A percentile compares a stretch with the other conserved stretches of the same genome.
Evolutionary conservation across 37 sponge, comb jelly and placozoan genomes (phyloP).

Genomic region (Amphimedon queenslandica): DNA sequence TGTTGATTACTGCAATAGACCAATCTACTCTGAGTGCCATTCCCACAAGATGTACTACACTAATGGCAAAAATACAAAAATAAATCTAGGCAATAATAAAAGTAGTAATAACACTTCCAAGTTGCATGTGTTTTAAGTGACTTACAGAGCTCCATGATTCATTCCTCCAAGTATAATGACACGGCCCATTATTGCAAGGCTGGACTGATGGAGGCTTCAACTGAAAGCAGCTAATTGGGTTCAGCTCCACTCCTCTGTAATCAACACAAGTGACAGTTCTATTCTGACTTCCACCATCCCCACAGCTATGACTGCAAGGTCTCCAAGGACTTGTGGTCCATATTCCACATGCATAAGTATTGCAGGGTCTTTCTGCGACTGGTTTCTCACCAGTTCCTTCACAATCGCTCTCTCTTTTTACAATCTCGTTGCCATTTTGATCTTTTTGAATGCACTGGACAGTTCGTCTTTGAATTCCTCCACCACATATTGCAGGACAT

Average conservation of each 20-base stretch:
- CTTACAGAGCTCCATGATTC: slow-evolving; percentile 22
- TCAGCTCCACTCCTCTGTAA: neutral
- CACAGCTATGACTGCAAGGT: slow-evolving; percentile 22
- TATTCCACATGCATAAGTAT: slow-evolving; percentile 1
- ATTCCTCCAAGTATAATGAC: slow-evolving; percentile 2
- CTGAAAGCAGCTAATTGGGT: slow-evolving; percentile 2
- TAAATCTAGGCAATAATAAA: neutral
- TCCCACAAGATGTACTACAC: neutral
- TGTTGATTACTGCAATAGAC: neutral
- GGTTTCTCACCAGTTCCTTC: neutral
- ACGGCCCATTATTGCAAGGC: slow-evolving; percentile 4
- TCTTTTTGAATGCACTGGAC: slow-evolving; percentile 24
- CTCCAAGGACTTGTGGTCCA: slow-evolving; percentile 19
- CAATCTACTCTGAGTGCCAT: neutral
- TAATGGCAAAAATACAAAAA: neutral
- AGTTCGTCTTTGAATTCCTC: slow-evolving; percentile 17
- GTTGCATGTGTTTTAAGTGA: neutral
- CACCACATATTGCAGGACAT: slow-evolving; percentile 38
- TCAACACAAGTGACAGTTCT: slow-evolving; percentile 35
- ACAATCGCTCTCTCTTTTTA: neutral
- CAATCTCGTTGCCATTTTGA: slow-evolving; percentile 3
- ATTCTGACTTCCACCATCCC: neutral
- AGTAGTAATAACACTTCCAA: neutral
- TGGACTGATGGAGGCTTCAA: neutral
- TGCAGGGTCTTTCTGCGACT: slow-evolving; percentile 1